Evolutionary conservation across 2,888 invertebrate genomes (phyloP), one percentile per base, ranked within the genome.

Genomic region (Ectemnius cavifrons): DNA sequence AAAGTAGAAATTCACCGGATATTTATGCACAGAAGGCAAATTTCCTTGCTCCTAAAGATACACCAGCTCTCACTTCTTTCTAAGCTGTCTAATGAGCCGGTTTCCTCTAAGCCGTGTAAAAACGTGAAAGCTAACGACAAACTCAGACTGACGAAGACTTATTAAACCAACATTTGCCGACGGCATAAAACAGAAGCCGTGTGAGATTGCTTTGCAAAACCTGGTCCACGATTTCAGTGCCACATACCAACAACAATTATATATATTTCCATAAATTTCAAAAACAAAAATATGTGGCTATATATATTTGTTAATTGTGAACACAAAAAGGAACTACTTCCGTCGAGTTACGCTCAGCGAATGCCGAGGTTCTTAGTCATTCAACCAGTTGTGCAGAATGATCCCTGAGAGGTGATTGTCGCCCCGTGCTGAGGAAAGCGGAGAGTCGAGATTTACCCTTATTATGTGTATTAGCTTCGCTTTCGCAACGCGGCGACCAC

Each of bases 401-500:
- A 16, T 52, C 52, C 14, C 52, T 5, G 52, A 6, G 4, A 52
- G 52, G 14, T 20, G 59, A 47, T 59, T 57, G 47, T 67, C 66
- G 52, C 37, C 37, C 11, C 37, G 37, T 47, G 56, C 27, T 64
- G 72, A 84, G 65, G 84, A 83, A 84, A 83, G 83, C 84, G 37
- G 37, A 37, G 37, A 67, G 59, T 57, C 64, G 71, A 69, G 77
- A 79, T 78, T 75, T 78, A 71, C 73, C 74, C 77, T 79, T 73
- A 81, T 84, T 79, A 77, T 78, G 75, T 79, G 80, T 78, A 84
- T 88, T 87, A 84, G 85, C 79, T 79, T 84, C 87, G 85, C 88
- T 88, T 88, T 88, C 89, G 89, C 89, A 86, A 85, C 77, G 82
- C 71, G 73, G 72, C 73, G 75, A 64, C 47, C 58, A 86, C 85